A percentile compares a stretch with the other conserved stretches of the same genome.
Evolutionary conservation across 1,140 invertebrate species (phyloP).

Genomic region (Bicyclus anynana): DNA sequence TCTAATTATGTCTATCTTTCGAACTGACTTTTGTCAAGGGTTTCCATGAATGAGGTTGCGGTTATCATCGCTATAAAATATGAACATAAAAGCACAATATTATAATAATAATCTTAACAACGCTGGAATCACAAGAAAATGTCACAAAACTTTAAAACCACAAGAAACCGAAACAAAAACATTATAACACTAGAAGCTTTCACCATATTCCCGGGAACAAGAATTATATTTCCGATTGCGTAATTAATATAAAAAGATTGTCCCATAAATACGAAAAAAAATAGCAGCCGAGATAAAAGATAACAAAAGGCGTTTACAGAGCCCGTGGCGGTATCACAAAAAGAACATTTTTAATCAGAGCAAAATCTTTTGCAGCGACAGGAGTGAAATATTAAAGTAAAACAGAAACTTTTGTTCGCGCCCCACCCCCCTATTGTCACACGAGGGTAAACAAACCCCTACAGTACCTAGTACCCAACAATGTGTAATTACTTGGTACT

Average conservation of each 20-base stretch:
- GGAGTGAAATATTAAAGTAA: slow-evolving; percentile 72
- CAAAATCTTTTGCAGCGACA: slow-evolving; percentile 52
- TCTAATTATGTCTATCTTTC: too few relatives aligned
- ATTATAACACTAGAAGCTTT: background rate
- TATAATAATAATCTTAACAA: too few relatives aligned
- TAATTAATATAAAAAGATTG: slow-evolving; percentile 3
- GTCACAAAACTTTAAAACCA: too few relatives aligned
- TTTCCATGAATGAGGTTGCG: too few relatives aligned
- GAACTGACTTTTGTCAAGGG: too few relatives aligned
- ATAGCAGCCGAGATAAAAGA: slow-evolving; percentile 7
- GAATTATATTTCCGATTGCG: background rate
- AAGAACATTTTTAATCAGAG: slow-evolving; percentile 63
- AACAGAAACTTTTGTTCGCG: slow-evolving; percentile 59
- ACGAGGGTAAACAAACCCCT: slow-evolving; percentile 27
- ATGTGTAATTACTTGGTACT: slow-evolving; percentile 66
- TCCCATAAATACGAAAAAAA: slow-evolving; percentile 15
- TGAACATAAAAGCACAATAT: too few relatives aligned
- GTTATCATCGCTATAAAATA: too few relatives aligned
- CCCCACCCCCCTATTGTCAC: slow-evolving; percentile 42
- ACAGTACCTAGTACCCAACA: slow-evolving; percentile 19
- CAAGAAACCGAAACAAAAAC: too few relatives aligned
- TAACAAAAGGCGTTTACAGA: slow-evolving; percentile 24
- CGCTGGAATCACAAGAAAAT: too few relatives aligned
- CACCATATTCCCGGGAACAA: background rate
- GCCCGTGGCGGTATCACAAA: slow-evolving; percentile 34